A percentile compares a stretch with the other conserved stretches of the same genome.
Evolutionary conservation across 2,113 vertebrate genomes (phyloP).

Genomic region (Atractosteus spatula): DNA sequence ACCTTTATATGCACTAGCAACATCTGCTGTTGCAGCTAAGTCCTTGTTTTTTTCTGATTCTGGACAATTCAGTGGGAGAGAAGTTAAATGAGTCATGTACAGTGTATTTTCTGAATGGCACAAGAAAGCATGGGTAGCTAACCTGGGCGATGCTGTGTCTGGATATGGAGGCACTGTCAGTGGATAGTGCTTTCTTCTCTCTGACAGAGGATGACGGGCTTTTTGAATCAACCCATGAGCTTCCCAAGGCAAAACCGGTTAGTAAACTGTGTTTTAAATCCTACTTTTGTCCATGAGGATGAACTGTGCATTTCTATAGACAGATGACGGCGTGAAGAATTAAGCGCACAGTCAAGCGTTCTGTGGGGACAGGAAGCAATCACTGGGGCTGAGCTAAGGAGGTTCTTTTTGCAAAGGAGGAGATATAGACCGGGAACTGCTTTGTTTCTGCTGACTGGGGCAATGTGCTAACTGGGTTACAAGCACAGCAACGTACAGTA

Average conservation of each 20-base stretch:
- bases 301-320: background rate
- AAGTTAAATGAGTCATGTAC: constrained; percentile 8
- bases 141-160: background rate
- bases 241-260: rapidly evolving
- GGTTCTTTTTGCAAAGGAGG: background rate
- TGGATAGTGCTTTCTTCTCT: constrained; percentile 9
- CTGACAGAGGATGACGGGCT: background rate
- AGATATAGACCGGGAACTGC: background rate
- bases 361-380: background rate
- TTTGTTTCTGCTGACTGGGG: background rate
- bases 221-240: background rate
- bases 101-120: rapidly evolving
- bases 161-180: rapidly evolving
- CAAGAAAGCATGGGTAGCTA: background rate
- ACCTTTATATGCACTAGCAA: background rate
- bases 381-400: background rate
- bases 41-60: background rate
- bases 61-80: background rate
- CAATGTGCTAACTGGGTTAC: background rate
- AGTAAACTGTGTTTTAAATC: constrained; percentile 1
- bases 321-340: background rate
- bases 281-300: background rate
- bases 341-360: background rate
- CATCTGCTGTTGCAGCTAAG: background rate
- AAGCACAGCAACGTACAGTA: background rate